A percentile compares a stretch with the other conserved stretches of the same genome.
phyloP scores from a whole-genome alignment of 2,113 vertebrate species.

The Caracal caracal region DNA sequence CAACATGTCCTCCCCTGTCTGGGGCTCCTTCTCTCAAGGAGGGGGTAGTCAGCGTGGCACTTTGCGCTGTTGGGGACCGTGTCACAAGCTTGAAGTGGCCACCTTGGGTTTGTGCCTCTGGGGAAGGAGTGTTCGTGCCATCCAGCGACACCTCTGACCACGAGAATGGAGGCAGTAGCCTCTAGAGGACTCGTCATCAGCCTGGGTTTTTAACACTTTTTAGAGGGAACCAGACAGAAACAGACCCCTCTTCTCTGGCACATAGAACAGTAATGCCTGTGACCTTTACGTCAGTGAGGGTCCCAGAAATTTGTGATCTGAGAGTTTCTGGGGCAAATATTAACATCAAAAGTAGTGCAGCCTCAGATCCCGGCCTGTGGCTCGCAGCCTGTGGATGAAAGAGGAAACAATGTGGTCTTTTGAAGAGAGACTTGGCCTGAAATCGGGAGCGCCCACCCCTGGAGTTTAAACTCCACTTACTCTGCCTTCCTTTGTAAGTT shows the following conservation, averaged over 20 bases:
- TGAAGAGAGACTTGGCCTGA: conserved; percentile 23
- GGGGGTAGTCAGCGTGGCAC: rapidly evolving
- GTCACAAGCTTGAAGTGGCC: neutral
- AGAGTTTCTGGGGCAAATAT: conserved; percentile 26
- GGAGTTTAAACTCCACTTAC: neutral
- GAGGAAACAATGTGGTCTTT: neutral
- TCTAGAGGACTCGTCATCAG: neutral
- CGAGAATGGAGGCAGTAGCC: neutral
- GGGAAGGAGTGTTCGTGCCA: neutral
- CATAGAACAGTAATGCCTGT: neutral
- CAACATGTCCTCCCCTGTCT: neutral
- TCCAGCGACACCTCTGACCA: no score
- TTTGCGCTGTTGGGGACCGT: rapidly evolving
- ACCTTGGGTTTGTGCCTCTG: neutral
- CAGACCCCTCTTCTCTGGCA: neutral
- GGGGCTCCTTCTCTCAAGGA: neutral
- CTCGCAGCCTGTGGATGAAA: neutral
- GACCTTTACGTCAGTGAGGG: neutral
- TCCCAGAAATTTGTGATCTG: conserved; percentile 20
- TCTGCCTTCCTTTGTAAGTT: neutral
- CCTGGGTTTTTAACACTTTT: neutral
- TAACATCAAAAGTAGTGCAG: conserved; percentile 52
- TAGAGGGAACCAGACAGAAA: neutral
- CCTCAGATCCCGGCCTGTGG: conserved; percentile 5
- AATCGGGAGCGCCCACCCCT: neutral